phyloP scores from a whole-genome alignment of 1,140 invertebrate species.

The Phthorimaea operculella region DNA sequence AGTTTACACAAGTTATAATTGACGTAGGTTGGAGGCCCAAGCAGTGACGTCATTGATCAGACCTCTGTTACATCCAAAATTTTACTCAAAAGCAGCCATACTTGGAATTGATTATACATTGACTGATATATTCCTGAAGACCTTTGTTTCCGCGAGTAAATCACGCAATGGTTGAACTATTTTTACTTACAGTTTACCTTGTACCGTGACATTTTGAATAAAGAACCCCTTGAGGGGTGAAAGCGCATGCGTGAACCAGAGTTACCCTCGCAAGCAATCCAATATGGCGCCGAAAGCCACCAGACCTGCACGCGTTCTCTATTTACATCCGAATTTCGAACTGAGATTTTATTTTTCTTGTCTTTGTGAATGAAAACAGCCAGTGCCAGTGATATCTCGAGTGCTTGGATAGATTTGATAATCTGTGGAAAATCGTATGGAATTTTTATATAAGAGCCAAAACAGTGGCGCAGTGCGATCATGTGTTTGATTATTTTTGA shows the following conservation, averaged over 20 bases:
- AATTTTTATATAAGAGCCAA: background rate
- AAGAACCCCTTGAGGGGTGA: conserved; percentile 29
- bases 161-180: conserved; percentile 18
- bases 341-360: background rate
- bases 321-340: conserved; percentile 28
- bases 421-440: background rate
- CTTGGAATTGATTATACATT: background rate
- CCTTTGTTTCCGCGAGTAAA: background rate
- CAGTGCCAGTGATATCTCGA: background rate
- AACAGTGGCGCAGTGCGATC: conserved; percentile 46
- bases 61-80: background rate
- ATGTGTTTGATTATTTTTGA: conserved; percentile 33
- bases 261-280: conserved; percentile 36
- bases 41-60: conserved; percentile 1
- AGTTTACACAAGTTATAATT: background rate
- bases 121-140: background rate
- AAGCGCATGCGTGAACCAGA: conserved; percentile 45
- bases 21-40: conserved; percentile 14
- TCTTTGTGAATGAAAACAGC: conserved; percentile 2
- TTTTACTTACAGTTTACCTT: background rate
- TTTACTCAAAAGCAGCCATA: background rate
- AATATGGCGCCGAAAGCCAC: conserved; percentile 60
- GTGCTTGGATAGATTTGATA: background rate
- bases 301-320: conserved; percentile 50
- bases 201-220: conserved; percentile 27